Evolutionary conservation across 2,113 vertebrate genomes (phyloP).

Genomic region (Nanorana parkeri): DNA sequence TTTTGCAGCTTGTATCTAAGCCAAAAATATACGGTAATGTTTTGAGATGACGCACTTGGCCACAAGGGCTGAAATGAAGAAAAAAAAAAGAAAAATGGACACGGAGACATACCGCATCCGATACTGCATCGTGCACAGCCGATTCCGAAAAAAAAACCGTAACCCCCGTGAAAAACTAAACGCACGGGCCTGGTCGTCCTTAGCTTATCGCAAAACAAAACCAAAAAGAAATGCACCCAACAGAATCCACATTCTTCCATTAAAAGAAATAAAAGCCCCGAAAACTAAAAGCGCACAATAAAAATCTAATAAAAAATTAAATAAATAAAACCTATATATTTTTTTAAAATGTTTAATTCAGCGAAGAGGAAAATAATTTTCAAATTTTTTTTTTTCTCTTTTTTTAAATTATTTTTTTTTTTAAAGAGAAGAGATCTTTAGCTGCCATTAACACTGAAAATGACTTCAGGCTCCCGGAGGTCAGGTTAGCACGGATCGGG

Average conservation of each 20-base stretch:
- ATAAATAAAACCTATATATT: conserved; percentile 45
- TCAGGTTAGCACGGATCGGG: background rate
- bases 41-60: background rate
- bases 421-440: background rate
- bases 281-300: conserved; percentile 39
- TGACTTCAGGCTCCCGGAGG: background rate
- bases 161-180: background rate
- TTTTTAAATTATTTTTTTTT: too few species aligned
- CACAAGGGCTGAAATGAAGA: too few species aligned
- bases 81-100: too few species aligned
- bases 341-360: background rate
- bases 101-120: too few species aligned
- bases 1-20: too few species aligned
- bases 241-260: background rate
- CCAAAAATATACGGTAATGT: background rate
- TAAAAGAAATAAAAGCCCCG: conserved; percentile 6
- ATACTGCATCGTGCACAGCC: background rate
- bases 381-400: too few species aligned
- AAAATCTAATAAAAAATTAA: conserved; percentile 47
- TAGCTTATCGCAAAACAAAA: conserved; percentile 35
- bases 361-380: background rate
- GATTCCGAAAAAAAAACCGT: background rate
- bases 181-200: background rate
- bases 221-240: background rate
- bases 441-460: conserved; percentile 31